Evolutionary conservation across 2,113 vertebrate species (phyloP).

Genomic region (Podocnemis expansa): DNA sequence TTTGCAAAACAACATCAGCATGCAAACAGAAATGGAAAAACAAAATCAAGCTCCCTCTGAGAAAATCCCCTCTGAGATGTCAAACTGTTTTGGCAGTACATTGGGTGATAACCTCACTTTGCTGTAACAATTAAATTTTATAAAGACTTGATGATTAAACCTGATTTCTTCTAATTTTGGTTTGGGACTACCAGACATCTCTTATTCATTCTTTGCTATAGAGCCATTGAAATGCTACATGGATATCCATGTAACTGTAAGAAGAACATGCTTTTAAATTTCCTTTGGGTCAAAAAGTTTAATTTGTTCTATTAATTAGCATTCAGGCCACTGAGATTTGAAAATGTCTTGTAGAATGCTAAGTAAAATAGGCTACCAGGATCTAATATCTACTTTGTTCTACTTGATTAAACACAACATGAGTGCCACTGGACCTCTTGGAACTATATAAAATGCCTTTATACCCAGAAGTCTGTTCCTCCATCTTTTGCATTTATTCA

Average conservation of each 20-base stretch:
- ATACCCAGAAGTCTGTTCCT: conserved; percentile 57
- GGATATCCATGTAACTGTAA: conserved; percentile 57
- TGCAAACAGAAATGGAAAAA: not conserved
- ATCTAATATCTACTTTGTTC: conserved; percentile 61
- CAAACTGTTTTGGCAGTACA: conserved; percentile 1
- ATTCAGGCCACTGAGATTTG: conserved; percentile 54
- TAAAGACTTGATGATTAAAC: conserved; percentile 32
- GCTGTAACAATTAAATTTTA: conserved; percentile 25
- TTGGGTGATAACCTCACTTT: not conserved
- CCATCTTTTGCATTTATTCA: conserved; percentile 62
- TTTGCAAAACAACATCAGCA: not conserved
- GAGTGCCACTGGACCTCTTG: conserved; percentile 62
- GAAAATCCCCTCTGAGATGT: conserved; percentile 22
- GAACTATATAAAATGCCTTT: conserved; percentile 63
- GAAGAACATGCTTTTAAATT: conserved; percentile 64
- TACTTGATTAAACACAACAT: conserved; percentile 66
- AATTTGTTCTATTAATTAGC: conserved; percentile 62
- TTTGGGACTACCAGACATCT: not conserved
- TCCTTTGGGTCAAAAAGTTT: conserved; percentile 71
- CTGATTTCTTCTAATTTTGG: conserved; percentile 10
- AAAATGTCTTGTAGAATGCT: conserved; percentile 56
- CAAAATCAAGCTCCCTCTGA: conserved; percentile 9
- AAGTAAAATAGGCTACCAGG: conserved; percentile 63
- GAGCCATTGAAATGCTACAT: conserved; percentile 44
- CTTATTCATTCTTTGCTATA: not conserved